Percentiles rank a stretch among this genome's conserved stretches.
phyloP scores from a whole-genome alignment of 2,888 invertebrate species.

The Cheilosia soror region DNA sequence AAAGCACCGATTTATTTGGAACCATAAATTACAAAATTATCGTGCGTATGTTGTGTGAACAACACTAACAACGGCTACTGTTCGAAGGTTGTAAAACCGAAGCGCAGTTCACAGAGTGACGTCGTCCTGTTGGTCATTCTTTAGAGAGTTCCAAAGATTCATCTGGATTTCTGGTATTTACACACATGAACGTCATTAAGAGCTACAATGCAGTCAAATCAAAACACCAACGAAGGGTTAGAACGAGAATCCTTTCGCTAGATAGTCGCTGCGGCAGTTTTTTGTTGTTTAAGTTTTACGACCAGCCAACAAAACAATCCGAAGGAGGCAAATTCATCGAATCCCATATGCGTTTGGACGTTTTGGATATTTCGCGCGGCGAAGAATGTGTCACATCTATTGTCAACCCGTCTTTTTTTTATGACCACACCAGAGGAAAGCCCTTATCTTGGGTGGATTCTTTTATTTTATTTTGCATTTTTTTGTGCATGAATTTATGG shows the following conservation, averaged over 20 bases:
- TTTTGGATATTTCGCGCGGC: constrained; percentile 53
- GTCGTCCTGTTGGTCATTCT: constrained; percentile 28
- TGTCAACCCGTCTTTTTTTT: constrained; percentile 72
- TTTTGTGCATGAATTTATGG: constrained; percentile 62
- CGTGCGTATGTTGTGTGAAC: not conserved
- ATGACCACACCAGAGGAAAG: constrained; percentile 69
- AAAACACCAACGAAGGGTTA: constrained; percentile 60
- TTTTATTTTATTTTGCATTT: constrained; percentile 21
- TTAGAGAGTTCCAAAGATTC: constrained; percentile 38
- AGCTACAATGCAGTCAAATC: constrained; percentile 16
- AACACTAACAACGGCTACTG: constrained; percentile 32
- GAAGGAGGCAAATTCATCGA: constrained; percentile 50
- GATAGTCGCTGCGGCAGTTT: not conserved
- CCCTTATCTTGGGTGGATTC: constrained; percentile 61
- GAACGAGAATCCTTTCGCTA: constrained; percentile 37
- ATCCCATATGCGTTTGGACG: constrained; percentile 53
- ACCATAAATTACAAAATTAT: constrained; percentile 55
- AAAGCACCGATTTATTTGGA: constrained; percentile 42
- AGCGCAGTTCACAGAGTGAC: constrained; percentile 15
- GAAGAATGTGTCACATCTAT: constrained; percentile 62
- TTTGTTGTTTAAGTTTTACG: constrained; percentile 48
- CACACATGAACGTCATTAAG: constrained; percentile 53
- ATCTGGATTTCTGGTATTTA: constrained; percentile 42
- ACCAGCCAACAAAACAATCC: constrained; percentile 8
- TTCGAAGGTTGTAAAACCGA: constrained; percentile 9